phyloP scores from a whole-genome alignment of 2,797 vertebrate genomes.

The Poeciliopsis gracilis region DNA sequence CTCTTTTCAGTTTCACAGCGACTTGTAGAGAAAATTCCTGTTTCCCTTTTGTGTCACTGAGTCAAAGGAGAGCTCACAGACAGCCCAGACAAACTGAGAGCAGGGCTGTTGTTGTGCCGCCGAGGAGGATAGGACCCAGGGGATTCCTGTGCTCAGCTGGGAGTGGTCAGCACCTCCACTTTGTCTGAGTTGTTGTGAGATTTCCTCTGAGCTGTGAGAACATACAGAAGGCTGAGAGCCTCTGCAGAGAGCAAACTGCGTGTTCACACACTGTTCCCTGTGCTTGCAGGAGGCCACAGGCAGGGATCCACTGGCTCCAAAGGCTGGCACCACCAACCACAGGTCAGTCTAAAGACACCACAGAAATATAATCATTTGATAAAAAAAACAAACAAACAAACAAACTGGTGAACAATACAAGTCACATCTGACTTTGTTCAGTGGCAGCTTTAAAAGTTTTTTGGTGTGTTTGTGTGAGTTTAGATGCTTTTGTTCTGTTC shows the following conservation, averaged over 20 bases:
- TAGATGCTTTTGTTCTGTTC: background rate
- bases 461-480: background rate
- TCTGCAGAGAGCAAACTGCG: slow-evolving; percentile 46
- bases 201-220: slow-evolving; percentile 71
- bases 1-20: slow-evolving; percentile 19
- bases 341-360: slow-evolving; percentile 69
- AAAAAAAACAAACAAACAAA: background rate
- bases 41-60: slow-evolving; percentile 41
- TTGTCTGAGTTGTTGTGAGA: slow-evolving; percentile 76
- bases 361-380: background rate
- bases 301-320: slow-evolving; percentile 54
- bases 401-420: background rate
- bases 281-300: slow-evolving; percentile 75
- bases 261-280: slow-evolving; percentile 59
- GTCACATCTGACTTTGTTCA: background rate
- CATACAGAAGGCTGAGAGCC: slow-evolving; percentile 37
- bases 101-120: slow-evolving; percentile 42
- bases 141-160: slow-evolving; percentile 73
- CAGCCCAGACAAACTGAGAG: slow-evolving; percentile 54
- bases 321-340: slow-evolving; percentile 53
- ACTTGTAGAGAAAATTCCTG: slow-evolving; percentile 12
- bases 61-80: slow-evolving; percentile 43
- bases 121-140: slow-evolving; percentile 85
- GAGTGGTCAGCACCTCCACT: slow-evolving; percentile 81
- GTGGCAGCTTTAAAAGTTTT: background rate